Base-by-base conservation (phyloP, 2,113 vertebrate species). In the Proteles cristata region DNA sequence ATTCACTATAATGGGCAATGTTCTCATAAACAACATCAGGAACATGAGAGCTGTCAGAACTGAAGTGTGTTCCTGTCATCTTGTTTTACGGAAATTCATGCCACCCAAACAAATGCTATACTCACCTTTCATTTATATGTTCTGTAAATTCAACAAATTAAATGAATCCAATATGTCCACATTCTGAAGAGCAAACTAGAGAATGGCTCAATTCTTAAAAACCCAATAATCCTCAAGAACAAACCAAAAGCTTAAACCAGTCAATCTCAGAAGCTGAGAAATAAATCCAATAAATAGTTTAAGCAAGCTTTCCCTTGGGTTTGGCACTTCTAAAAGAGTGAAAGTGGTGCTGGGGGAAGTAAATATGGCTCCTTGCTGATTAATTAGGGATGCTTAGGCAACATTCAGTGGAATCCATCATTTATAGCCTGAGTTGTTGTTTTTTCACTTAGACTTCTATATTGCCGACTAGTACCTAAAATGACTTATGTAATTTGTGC, bases 231-330 rank as follows among this genome's bases (percentile, higher is more conserved):
- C 82, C 86, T 35, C 65, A 89, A 94, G 82, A 96, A 96, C 48
- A 98, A 97, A 89, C 63, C 86, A 89, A 93, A 94, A 61, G 88
- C 73, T 96, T 97, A 93, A 89, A 33, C 23, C 93, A 96, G 86
- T 96, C 84, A 87, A 95, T 61, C 76, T 95, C 68, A 96, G 50
- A 96, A 93, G 77, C 86, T 95, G 76, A 97, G 73, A 97, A 97
- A 93, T 95, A 74, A 94, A 96, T 93, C 86, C 92, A 95, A 86
- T 71, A 93, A 94, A 88, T 61, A 96, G 86, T 89, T 88, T 92
- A 88, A 93, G 84, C 69, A 95, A 97, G 0, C 28, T 86, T 94
- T 94, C 86, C 89, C 73, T 92, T 79, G 89, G 35, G 86, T 61
- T 84, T 96, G 35, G 74, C 43, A 94, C 93, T 97, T 90, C 73